Conservation (phyloP, 2,888 invertebrate genomes). For the Branchellion lobata region DNA sequence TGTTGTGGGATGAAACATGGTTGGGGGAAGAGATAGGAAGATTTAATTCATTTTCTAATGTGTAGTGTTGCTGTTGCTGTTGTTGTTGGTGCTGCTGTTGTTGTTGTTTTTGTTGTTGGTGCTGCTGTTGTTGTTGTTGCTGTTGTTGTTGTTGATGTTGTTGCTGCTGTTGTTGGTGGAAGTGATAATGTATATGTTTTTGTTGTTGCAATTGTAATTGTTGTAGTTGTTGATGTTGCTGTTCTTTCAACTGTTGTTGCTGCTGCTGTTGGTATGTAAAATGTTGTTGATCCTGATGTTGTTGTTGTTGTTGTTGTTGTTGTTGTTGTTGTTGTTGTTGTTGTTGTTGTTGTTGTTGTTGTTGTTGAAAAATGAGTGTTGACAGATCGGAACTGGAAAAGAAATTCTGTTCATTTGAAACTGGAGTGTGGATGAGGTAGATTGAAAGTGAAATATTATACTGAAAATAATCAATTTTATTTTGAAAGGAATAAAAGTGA, state of each 20-base stretch:
- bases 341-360: not conserved
- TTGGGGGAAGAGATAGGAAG: not conserved
- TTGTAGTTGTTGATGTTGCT: not conserved
- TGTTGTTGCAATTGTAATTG: not conserved
- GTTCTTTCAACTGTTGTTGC: not conserved
- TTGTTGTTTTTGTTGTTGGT: not conserved
- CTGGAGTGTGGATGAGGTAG: no score
- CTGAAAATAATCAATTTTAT: no score
- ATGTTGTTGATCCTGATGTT: not conserved
- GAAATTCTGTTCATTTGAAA: no score
- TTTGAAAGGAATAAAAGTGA: no score
- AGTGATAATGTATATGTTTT: not conserved
- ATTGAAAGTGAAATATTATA: no score
- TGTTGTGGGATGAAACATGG: not conserved
- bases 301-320: not conserved
- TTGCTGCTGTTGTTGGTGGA: not conserved
- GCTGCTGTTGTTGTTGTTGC: not conserved
- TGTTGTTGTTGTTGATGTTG: conserved; percentile 20
- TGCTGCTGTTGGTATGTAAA: not conserved
- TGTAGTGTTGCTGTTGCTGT: not conserved
- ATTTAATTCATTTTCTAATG: not conserved
- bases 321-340: not conserved
- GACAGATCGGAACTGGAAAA: not conserved
- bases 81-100: not conserved
- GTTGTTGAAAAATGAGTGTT: not conserved